These are phyloP conservation scores for Drosophila pegasa DNA, from an alignment of 2,888 invertebrate genomes.

Conservation along the genomic window DNA sequence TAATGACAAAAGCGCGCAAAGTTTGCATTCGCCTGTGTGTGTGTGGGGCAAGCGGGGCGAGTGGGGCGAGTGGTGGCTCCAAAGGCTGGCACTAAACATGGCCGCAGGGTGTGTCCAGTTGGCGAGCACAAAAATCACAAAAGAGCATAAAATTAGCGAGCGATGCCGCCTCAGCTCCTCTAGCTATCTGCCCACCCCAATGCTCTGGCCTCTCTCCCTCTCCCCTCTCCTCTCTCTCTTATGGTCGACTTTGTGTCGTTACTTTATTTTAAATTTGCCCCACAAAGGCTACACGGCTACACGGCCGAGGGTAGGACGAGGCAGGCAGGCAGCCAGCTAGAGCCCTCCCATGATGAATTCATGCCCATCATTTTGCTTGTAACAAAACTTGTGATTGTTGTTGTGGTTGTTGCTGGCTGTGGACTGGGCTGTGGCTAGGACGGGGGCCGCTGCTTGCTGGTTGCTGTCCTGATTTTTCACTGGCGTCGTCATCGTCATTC, in stretches of 20 bases:
- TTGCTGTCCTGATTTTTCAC: slow-evolving; percentile 71
- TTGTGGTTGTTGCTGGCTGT: slow-evolving; percentile 44
- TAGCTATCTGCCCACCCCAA: slow-evolving; percentile 25
- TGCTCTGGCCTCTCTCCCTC: neutral
- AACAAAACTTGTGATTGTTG: slow-evolving; percentile 74
- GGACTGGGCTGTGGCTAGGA: slow-evolving; percentile 15
- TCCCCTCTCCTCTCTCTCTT: neutral
- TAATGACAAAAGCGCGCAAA: slow-evolving; percentile 80
- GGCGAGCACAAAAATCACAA: slow-evolving; percentile 76
- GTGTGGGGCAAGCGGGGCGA: slow-evolving; percentile 15
- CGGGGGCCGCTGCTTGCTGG: slow-evolving; percentile 6
- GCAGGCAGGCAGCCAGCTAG: slow-evolving; percentile 16
- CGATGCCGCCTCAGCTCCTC: slow-evolving; percentile 49
- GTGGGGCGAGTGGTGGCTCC: neutral
- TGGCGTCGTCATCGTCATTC: slow-evolving; percentile 31
- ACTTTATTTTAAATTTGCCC: slow-evolving; percentile 68
- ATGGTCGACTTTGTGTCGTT: slow-evolving; percentile 59
- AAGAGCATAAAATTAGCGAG: slow-evolving; percentile 80
- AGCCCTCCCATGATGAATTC: slow-evolving; percentile 72
- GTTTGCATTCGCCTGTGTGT: slow-evolving; percentile 66
- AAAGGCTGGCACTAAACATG: slow-evolving; percentile 67
- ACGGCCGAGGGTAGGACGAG: slow-evolving; percentile 1
- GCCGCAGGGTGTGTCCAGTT: slow-evolving; percentile 74
- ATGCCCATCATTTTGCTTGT: slow-evolving; percentile 77
- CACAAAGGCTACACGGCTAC: slow-evolving; percentile 40